phyloP scores from a whole-genome alignment of 2,888 invertebrate genomes.

The Prosopocoilus inquinatus region DNA sequence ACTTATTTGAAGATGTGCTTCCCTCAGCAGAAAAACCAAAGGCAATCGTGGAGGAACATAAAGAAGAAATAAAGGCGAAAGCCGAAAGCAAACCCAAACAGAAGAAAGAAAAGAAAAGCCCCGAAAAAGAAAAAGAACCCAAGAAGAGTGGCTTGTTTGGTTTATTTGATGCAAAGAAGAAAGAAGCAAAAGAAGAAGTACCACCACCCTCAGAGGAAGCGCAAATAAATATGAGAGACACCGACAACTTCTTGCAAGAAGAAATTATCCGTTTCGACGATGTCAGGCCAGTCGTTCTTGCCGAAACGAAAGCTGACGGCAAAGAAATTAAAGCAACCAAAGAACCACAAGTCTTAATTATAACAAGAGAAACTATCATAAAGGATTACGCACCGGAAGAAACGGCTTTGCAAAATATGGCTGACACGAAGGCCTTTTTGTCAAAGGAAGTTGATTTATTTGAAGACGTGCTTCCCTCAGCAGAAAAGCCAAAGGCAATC shows the following conservation, averaged over 20 bases:
- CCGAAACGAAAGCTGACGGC: background rate
- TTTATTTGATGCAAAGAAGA: background rate
- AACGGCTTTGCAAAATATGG: conserved; percentile 34
- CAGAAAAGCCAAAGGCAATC: conserved; percentile 1
- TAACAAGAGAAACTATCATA: background rate
- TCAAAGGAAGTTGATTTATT: conserved; percentile 37
- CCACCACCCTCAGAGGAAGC: conserved; percentile 6
- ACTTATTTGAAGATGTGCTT: conserved; percentile 37
- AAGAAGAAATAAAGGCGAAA: conserved; percentile 4
- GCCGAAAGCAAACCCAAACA: background rate
- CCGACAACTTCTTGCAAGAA: conserved; percentile 16
- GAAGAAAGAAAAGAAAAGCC: background rate
- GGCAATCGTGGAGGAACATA: background rate
- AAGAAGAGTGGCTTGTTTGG: background rate
- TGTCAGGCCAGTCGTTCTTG: conserved; percentile 8
- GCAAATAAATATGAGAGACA: conserved; percentile 16
- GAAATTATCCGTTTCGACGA: conserved; percentile 20
- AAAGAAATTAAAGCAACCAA: background rate
- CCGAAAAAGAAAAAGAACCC: too few relatives aligned
- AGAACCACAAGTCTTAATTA: too few relatives aligned
- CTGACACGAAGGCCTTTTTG: conserved; percentile 34
- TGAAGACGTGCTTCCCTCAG: conserved; percentile 32
- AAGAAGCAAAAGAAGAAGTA: background rate
- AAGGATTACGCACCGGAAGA: conserved; percentile 11
- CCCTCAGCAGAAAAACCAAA: background rate